These are phyloP conservation scores for Brachyhypopomus gauderio DNA, from an alignment of 2,113 vertebrate genomes.

Conservation along the genomic window DNA sequence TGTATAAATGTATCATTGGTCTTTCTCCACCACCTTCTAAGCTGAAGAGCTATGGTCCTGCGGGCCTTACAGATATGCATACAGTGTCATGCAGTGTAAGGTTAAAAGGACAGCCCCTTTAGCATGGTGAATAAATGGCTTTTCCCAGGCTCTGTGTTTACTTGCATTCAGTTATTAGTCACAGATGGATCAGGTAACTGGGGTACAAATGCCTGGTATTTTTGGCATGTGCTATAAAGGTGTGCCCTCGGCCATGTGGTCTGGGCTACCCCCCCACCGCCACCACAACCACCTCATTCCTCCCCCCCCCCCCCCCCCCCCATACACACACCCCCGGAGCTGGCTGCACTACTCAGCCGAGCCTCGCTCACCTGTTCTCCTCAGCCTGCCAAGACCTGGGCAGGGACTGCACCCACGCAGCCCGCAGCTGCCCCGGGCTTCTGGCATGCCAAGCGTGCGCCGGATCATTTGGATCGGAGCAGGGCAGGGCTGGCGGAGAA, in stretches of 20 bases:
- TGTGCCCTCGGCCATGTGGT: conserved; percentile 54
- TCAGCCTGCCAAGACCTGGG: conserved; percentile 63
- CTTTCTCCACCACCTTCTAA: background rate
- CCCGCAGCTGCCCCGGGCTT: conserved; percentile 66
- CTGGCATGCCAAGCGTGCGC: conserved; percentile 62
- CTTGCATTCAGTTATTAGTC: conserved; percentile 58
- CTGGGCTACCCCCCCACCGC: background rate
- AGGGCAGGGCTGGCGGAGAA: conserved; percentile 36
- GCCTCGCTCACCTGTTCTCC: conserved; percentile 64
- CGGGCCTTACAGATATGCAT: background rate
- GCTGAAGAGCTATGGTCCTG: background rate
- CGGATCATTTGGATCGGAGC: conserved; percentile 50
- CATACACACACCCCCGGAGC: conserved; percentile 38
- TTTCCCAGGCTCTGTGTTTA: conserved; percentile 38
- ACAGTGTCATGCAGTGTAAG: background rate
- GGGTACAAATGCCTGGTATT: conserved; percentile 55
- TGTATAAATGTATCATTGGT: no score
- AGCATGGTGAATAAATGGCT: conserved; percentile 10
- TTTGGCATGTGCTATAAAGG: conserved; percentile 63
- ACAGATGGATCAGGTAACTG: conserved; percentile 48
- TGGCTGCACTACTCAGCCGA: conserved; percentile 33
- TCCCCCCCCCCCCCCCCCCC: conserved; percentile 31
- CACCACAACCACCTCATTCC: no score
- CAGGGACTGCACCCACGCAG: conserved; percentile 61
- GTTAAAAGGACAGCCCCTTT: background rate